Evolutionary conservation across 2,113 vertebrate species (phyloP).

Genomic region (Lophochroa leadbeateri): DNA sequence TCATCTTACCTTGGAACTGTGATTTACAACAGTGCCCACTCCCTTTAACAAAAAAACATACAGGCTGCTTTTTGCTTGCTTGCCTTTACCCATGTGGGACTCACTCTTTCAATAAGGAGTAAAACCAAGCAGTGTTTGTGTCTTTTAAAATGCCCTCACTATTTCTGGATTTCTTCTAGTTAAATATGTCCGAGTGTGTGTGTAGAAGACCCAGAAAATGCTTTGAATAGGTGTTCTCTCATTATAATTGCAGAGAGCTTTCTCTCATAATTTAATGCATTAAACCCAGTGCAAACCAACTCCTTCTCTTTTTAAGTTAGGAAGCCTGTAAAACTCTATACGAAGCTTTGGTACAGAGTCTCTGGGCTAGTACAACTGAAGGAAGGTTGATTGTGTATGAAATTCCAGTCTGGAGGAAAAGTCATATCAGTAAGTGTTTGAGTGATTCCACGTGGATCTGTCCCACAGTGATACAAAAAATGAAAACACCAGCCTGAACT

Average conservation of each 20-base stretch:
- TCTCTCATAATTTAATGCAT: neutral
- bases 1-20: neutral
- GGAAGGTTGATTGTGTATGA: neutral
- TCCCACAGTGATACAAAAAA: neutral
- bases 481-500: neutral
- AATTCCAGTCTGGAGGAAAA: neutral
- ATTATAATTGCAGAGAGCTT: neutral
- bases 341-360: neutral
- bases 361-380: neutral
- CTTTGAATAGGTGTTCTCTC: neutral
- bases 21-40: neutral
- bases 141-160: neutral
- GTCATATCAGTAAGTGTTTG: neutral
- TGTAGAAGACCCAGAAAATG: neutral
- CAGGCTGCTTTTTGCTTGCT: neutral
- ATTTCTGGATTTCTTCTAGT: neutral
- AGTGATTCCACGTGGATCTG: neutral
- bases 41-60: neutral
- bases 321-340: neutral
- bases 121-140: neutral
- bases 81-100: neutral
- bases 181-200: neutral
- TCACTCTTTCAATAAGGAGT: neutral
- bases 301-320: neutral
- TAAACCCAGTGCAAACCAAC: neutral